Evolutionary conservation across 2,888 invertebrate genomes (phyloP), one percentile per base, ranked within the genome.

Genomic region (Pseudeuparius sepicola): DNA sequence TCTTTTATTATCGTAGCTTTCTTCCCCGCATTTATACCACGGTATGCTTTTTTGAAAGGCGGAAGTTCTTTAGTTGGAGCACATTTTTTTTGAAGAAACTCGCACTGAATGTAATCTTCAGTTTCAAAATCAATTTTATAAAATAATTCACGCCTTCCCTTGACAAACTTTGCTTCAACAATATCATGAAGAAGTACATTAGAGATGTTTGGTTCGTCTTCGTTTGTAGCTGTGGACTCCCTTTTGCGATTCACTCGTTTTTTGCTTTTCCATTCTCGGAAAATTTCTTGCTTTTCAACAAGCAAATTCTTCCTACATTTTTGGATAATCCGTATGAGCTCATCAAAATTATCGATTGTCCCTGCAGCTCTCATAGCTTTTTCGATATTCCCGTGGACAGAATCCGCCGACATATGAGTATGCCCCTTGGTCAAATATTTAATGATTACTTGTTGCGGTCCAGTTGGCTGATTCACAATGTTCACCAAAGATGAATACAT

Each of bases 391-490:
- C 34, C 37, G 14, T 37, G 18, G 4, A 30, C 31, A 30, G 31
- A 30, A n/a, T 34, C 27, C n/a, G 37, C 42, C 7, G 25, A 10
- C 37, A 35, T 37, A 20, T 40, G 40, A n/a, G 40, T 40, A 20
- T 37, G 40, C 4, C 37, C 42, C 14, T 40, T 42, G 7, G 42
- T 39, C 7, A 42, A 17, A 20, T 42, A 42, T 24, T 25, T 24
- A n/a, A 42, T 34, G 7, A 12, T 29, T 12, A 42, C 24, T 15
- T 14, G 5, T 15, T 39, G 11, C 16, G 42, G 37, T 14, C 37
- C 42, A 2, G 3, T 11, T 14, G 10, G 12, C 16, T 24, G 29
- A 33, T 42, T 42, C 12, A 40, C 42, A n/a, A 17, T n/a, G 25
- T 13, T 2, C 7, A 43, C 29, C 9, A 40, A 23, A 5, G 31